A percentile compares a stretch with the other conserved stretches of the same genome.
Evolutionary conservation across 2,113 vertebrate species (phyloP).

Genomic region (Megaleporinus macrocephalus): DNA sequence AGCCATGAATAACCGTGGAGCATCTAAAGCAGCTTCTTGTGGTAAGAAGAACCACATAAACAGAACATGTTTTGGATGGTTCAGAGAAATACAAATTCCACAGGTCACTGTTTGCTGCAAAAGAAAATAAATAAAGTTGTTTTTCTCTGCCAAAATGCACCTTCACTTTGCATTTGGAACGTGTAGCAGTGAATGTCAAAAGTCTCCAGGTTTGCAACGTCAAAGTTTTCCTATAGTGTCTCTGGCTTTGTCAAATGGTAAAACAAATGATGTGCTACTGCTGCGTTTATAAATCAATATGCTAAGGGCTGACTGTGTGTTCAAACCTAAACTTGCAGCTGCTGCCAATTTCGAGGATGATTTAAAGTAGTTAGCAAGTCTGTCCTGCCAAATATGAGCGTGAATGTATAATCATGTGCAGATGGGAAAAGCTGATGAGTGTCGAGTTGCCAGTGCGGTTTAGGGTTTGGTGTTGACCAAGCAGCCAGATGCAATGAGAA

Average conservation of each 20-base stretch:
- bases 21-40: slow-evolving; percentile 31
- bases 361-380: slow-evolving; percentile 52
- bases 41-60: slow-evolving; percentile 15
- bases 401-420: slow-evolving; percentile 51
- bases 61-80: slow-evolving; percentile 19
- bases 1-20: slow-evolving; percentile 3
- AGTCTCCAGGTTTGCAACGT: not conserved
- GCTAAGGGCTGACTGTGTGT: slow-evolving; percentile 30
- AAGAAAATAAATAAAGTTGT: not conserved
- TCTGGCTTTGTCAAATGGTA: slow-evolving; percentile 36
- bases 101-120: not conserved
- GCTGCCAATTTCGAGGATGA: slow-evolving; percentile 43
- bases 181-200: not conserved
- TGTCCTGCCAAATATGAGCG: slow-evolving; percentile 39
- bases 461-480: slow-evolving; percentile 50
- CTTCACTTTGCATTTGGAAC: not conserved
- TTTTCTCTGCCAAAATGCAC: not conserved
- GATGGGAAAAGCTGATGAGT: slow-evolving; percentile 49
- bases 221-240: slow-evolving; percentile 21
- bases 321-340: slow-evolving; percentile 24
- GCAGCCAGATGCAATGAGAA: slow-evolving; percentile 50
- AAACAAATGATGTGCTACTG: slow-evolving; percentile 32
- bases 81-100: not conserved
- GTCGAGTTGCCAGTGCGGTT: slow-evolving; percentile 49
- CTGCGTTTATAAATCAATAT: slow-evolving; percentile 34